These are phyloP conservation scores for Cotesia glomerata DNA, from an alignment of 1,140 invertebrate genomes.

Conservation along the genomic window DNA sequence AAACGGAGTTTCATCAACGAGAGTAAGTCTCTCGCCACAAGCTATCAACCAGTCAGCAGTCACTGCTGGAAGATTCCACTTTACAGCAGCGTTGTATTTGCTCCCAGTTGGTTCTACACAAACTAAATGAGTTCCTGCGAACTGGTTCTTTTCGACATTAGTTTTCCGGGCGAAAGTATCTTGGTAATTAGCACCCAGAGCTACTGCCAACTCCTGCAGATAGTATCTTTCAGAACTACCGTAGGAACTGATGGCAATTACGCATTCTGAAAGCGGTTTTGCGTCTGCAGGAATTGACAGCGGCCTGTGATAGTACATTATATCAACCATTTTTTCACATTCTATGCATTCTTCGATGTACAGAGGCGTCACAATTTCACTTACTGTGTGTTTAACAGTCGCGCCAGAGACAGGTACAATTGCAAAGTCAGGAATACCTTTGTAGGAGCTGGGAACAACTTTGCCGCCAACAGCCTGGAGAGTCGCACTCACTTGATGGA, in stretches of 20 bases:
- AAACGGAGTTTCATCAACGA: constrained; percentile 67
- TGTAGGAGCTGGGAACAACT: constrained; percentile 57
- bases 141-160: constrained; percentile 58
- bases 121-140: constrained; percentile 74
- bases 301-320: constrained; percentile 72
- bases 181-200: constrained; percentile 73
- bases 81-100: constrained; percentile 83
- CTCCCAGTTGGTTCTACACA: constrained; percentile 74
- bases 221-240: constrained; percentile 73
- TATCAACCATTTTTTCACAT: constrained; percentile 63
- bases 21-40: constrained; percentile 67
- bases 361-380: constrained; percentile 66
- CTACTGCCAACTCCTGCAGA: constrained; percentile 71
- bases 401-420: constrained; percentile 62
- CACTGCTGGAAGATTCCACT: constrained; percentile 83
- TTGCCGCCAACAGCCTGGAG: constrained; percentile 62
- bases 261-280: constrained; percentile 72
- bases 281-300: constrained; percentile 59
- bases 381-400: constrained; percentile 54
- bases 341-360: constrained; percentile 71
- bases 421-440: constrained; percentile 66
- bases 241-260: constrained; percentile 80
- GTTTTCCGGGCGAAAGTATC: constrained; percentile 69
- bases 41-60: constrained; percentile 77
- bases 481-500: constrained; percentile 47